phyloP scores from a whole-genome alignment of 1,140 invertebrate species.

The Metopolophium dirhodum region DNA sequence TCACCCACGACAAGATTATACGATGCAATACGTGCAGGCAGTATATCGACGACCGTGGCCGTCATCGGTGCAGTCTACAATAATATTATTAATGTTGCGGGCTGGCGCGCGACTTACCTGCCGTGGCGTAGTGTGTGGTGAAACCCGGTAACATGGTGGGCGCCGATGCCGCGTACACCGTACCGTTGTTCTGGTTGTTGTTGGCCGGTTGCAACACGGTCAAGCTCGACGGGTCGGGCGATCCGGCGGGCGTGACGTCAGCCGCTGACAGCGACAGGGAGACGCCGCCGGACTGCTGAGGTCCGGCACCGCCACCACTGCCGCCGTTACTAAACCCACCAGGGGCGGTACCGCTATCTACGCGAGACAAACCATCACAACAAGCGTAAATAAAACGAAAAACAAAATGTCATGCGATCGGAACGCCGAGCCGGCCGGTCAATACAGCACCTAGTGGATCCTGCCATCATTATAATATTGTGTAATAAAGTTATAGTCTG shows the following conservation, averaged over 20 bases:
- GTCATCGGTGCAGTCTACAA: not conserved
- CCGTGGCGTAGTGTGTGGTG: constrained; percentile 70
- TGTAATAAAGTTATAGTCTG: too few species aligned
- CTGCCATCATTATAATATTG: too few species aligned
- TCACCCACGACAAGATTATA: too few species aligned
- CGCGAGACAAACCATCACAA: constrained; percentile 44
- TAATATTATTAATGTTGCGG: not conserved
- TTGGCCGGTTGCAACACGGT: constrained; percentile 67
- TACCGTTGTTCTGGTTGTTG: constrained; percentile 64
- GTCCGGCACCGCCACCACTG: constrained; percentile 50
- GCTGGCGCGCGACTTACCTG: constrained; percentile 68
- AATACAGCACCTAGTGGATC: not conserved
- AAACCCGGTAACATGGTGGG: constrained; percentile 74
- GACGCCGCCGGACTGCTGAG: constrained; percentile 63
- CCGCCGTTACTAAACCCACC: constrained; percentile 51
- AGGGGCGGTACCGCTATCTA: constrained; percentile 53
- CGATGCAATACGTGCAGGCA: too few species aligned
- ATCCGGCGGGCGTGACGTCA: constrained; percentile 65
- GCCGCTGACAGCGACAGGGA: constrained; percentile 67
- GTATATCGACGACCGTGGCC: too few species aligned
- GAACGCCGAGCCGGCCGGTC: not conserved
- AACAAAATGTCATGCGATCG: not conserved
- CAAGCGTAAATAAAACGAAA: constrained; percentile 30
- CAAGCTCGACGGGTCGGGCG: constrained; percentile 62
- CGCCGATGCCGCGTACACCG: constrained; percentile 64